Evolutionary conservation across 2,797 vertebrate species (phyloP).

Genomic region (Etheostoma nigrum): DNA sequence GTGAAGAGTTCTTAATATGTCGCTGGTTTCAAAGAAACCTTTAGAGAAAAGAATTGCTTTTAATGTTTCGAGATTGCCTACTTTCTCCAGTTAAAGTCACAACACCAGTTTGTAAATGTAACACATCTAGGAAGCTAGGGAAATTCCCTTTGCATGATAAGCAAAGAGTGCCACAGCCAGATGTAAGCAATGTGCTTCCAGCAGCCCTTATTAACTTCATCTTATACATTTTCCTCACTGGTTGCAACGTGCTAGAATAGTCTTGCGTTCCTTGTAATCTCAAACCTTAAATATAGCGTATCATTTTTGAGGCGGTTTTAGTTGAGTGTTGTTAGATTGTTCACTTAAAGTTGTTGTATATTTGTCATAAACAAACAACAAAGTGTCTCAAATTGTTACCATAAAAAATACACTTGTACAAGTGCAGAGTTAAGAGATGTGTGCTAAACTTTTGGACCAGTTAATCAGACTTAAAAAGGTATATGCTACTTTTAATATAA

Average conservation of each 20-base stretch:
- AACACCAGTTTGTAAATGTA: neutral
- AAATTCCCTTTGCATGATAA: neutral
- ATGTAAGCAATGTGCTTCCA: neutral
- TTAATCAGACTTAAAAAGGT: neutral
- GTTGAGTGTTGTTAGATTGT: neutral
- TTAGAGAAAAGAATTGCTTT: no score
- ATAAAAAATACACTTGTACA: neutral
- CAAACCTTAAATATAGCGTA: neutral
- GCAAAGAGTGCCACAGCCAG: neutral
- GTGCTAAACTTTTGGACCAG: neutral
- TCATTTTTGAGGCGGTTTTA: neutral
- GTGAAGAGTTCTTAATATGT: conserved; percentile 4
- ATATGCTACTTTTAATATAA: no score
- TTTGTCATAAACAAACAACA: neutral
- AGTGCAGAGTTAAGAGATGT: neutral
- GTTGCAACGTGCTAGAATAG: neutral
- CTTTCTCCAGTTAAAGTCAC: neutral
- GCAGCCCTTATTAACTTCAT: neutral
- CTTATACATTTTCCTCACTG: neutral
- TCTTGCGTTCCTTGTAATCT: neutral
- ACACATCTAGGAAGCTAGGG: neutral
- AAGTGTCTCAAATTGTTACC: neutral
- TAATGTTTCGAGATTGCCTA: neutral
- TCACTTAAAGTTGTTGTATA: neutral
- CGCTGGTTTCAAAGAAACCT: no score